phyloP scores from a whole-genome alignment of 2,113 vertebrate species.

The Triplophysa siluroides region DNA sequence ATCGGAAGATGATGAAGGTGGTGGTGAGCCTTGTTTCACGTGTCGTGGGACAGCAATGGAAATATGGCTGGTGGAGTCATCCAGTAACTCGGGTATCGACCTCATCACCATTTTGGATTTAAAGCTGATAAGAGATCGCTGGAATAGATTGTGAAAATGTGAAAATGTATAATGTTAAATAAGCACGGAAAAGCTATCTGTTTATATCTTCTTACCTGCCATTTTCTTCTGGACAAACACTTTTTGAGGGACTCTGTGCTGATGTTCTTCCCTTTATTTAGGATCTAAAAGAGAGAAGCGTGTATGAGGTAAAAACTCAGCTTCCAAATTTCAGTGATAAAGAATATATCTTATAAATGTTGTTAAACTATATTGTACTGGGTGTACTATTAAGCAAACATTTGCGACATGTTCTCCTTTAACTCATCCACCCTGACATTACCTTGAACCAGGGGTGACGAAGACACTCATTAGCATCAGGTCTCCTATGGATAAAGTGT shows the following conservation, averaged over 20 bases:
- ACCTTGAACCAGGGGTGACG: slow-evolving; percentile 98
- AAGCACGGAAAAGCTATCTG: neutral
- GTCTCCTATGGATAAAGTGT: slow-evolving; percentile 78
- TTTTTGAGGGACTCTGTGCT: slow-evolving; percentile 91
- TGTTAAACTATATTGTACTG: neutral
- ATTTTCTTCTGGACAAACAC: slow-evolving; percentile 90
- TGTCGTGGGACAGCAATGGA: slow-evolving; percentile 90
- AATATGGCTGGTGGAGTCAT: slow-evolving; percentile 86
- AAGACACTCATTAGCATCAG: slow-evolving; percentile 87
- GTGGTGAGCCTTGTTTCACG: slow-evolving; percentile 81
- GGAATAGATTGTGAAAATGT: slow-evolving; percentile 9
- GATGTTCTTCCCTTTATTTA: slow-evolving; percentile 87
- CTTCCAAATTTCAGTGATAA: neutral
- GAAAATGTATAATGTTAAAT: neutral
- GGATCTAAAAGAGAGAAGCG: slow-evolving; percentile 71
- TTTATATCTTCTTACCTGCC: slow-evolving; percentile 83
- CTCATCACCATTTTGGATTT: slow-evolving; percentile 97
- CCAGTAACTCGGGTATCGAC: slow-evolving; percentile 89
- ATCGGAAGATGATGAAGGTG: slow-evolving; percentile 90
- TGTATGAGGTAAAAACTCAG: neutral
- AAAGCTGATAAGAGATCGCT: slow-evolving; percentile 96
- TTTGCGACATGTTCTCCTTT: neutral
- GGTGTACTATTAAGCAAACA: neutral
- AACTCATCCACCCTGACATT: neutral
- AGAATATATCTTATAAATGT: neutral